Percentiles rank a stretch among this genome's conserved stretches.
Evolutionary conservation across 2,888 invertebrate genomes (phyloP).

Genomic region (Microdon myrmicae): DNA sequence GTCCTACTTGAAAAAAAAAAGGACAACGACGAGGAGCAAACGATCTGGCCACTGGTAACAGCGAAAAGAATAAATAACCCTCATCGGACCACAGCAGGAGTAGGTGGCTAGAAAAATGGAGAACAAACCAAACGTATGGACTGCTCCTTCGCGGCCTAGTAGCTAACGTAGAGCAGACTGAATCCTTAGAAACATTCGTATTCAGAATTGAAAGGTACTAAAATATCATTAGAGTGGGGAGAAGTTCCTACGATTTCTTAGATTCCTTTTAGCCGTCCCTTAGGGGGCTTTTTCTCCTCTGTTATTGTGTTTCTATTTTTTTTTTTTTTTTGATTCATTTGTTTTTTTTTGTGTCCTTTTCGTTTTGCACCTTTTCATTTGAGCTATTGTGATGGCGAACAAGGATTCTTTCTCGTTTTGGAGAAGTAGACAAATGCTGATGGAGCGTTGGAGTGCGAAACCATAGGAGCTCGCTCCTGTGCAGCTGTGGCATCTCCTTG

Average conservation of each 20-base stretch:
- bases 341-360: neutral
- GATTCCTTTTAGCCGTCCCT: neutral
- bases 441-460: constrained; percentile 3
- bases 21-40: constrained; percentile 22
- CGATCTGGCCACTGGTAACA: constrained; percentile 39
- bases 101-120: constrained; percentile 32
- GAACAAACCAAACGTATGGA: constrained; percentile 38
- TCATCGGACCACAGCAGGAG: constrained; percentile 12
- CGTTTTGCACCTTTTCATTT: constrained; percentile 37
- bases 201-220: constrained; percentile 43
- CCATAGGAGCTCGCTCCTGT: constrained; percentile 23
- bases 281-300: constrained; percentile 17
- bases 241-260: constrained; percentile 3
- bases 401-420: constrained; percentile 35
- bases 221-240: too few relatives aligned
- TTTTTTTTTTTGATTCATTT: neutral
- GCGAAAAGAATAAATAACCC: constrained; percentile 47
- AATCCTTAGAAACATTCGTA: constrained; percentile 29
- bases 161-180: constrained; percentile 6
- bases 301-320: constrained; percentile 17
- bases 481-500: constrained; percentile 22
- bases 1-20: neutral
- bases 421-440: constrained; percentile 6
- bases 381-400: constrained; percentile 26
- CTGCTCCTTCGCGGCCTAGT: constrained; percentile 17